Percentiles rank a stretch among this genome's conserved stretches.
These are phyloP conservation scores for Drosophila micromelanica DNA, from an alignment of 1,140 invertebrate species.

Conservation along the genomic window DNA sequence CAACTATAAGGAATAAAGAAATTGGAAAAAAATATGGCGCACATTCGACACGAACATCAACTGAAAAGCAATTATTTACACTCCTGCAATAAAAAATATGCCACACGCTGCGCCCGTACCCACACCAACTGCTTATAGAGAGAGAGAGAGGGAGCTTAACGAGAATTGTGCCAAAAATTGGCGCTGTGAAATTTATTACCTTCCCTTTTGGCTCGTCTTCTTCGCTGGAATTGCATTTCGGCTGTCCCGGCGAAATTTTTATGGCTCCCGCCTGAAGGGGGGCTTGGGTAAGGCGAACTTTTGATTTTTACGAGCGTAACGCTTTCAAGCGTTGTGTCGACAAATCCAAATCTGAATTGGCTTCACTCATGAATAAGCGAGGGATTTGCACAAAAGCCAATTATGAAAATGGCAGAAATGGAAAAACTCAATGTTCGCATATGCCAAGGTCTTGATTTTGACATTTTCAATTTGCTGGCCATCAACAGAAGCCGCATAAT, in stretches of 20 bases:
- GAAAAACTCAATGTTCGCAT: constrained; percentile 11
- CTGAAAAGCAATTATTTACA: constrained; percentile 82
- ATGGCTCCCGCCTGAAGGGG: constrained; percentile 39
- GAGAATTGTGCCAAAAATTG: constrained; percentile 70
- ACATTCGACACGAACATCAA: constrained; percentile 74
- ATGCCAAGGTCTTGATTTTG: constrained; percentile 26
- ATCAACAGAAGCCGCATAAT: constrained; percentile 37
- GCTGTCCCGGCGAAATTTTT: constrained; percentile 48
- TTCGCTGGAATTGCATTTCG: constrained; percentile 48
- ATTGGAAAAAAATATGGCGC: constrained; percentile 37
- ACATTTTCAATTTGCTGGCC: constrained; percentile 37
- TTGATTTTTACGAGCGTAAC: constrained; percentile 45
- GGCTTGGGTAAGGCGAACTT: constrained; percentile 10
- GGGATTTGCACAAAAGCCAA: constrained; percentile 44
- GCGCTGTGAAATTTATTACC: constrained; percentile 74
- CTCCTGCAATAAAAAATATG: constrained; percentile 72
- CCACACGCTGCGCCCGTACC: constrained; percentile 20
- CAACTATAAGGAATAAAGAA: constrained; percentile 25
- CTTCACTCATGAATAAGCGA: constrained; percentile 33
- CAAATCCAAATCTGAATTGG: constrained; percentile 39
- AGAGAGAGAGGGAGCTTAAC: constrained; percentile 24
- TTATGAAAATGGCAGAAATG: constrained; percentile 38
- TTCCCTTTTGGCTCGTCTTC: constrained; percentile 49
- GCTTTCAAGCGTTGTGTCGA: constrained; percentile 24
- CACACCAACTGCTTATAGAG: no score